phyloP scores from a whole-genome alignment of 2,888 invertebrate genomes.

The Saturnia pavonia region DNA sequence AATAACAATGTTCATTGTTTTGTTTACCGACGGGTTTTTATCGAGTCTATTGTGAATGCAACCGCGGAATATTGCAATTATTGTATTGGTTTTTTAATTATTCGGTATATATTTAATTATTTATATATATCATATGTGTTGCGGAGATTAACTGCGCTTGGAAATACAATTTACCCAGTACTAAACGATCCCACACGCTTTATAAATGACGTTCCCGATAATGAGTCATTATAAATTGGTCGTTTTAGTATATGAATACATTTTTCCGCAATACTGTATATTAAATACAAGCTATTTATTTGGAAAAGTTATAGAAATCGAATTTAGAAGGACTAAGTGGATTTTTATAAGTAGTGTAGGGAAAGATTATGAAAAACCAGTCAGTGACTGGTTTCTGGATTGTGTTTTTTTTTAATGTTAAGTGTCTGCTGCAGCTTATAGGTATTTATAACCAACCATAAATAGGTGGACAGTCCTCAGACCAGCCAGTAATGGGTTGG shows the following conservation, averaged over 20 bases:
- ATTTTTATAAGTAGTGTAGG: too few species aligned
- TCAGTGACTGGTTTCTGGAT: too few species aligned
- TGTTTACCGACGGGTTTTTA: not conserved
- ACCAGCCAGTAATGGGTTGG: too few species aligned
- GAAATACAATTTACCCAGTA: not conserved
- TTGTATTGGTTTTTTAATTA: not conserved
- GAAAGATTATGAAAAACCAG: too few species aligned
- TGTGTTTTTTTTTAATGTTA: too few species aligned
- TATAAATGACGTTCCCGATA: not conserved
- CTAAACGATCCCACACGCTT: not conserved
- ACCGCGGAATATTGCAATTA: not conserved
- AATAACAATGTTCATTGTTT: not conserved
- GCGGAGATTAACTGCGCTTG: not conserved
- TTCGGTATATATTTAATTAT: not conserved
- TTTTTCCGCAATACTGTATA: not conserved
- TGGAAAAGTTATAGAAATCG: too few species aligned
- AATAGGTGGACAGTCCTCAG: too few species aligned
- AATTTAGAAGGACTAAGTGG: too few species aligned
- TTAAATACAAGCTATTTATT: not conserved
- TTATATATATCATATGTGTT: not conserved
- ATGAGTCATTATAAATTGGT: not conserved
- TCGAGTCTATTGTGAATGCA: not conserved
- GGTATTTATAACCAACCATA: too few species aligned
- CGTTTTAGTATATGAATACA: not conserved
- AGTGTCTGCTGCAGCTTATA: too few species aligned